phyloP scores from a whole-genome alignment of 2,888 invertebrate species.

The Apodemia mormo region DNA sequence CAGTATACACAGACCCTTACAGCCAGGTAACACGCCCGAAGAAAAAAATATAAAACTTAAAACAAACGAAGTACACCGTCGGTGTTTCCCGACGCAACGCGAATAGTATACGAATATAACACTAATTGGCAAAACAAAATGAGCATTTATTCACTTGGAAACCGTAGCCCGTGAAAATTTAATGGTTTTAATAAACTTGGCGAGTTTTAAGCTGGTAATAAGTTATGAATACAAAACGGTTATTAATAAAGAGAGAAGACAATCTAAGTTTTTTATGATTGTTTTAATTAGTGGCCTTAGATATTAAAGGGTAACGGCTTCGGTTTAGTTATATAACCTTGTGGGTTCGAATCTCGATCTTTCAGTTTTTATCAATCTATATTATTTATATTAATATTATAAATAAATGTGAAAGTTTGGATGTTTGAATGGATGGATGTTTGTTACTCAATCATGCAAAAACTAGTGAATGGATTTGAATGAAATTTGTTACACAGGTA shows the following conservation, averaged over 20 bases:
- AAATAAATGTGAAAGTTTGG: too few species aligned
- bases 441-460: too few species aligned
- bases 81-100: conserved; percentile 30
- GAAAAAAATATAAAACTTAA: conserved; percentile 24
- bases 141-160: conserved; percentile 19
- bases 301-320: too few species aligned
- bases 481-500: too few species aligned
- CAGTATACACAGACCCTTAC: not conserved
- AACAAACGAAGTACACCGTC: conserved; percentile 27
- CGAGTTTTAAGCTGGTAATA: conserved; percentile 8
- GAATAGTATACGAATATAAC: conserved; percentile 29
- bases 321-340: too few species aligned
- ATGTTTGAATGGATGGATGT: too few species aligned
- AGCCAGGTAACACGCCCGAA: not conserved
- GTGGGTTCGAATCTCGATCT: too few species aligned
- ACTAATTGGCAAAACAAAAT: conserved; percentile 33
- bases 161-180: not conserved
- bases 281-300: not conserved
- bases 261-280: not conserved
- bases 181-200: conserved; percentile 16
- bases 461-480: too few species aligned
- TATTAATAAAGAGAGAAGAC: not conserved
- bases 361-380: too few species aligned
- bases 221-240: conserved; percentile 7
- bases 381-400: too few species aligned